These are phyloP conservation scores for Drosophila nr. perissopoda DNA, from an alignment of 2,888 invertebrate genomes.

Conservation along the genomic window DNA sequence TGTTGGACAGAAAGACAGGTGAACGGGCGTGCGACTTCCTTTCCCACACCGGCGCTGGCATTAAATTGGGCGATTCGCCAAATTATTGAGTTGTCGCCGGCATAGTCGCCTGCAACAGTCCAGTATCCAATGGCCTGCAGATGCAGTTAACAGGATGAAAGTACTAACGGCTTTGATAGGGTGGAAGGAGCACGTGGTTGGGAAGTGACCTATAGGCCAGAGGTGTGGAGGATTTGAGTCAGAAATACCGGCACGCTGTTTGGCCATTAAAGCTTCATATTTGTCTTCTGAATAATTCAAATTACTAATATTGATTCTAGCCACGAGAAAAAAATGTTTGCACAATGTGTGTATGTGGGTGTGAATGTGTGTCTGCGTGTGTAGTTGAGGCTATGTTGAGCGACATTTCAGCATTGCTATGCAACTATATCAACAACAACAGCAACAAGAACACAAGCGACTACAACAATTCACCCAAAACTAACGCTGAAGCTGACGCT, in stretches of 20 bases:
- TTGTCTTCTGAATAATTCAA: constrained; percentile 85
- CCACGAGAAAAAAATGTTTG: constrained; percentile 71
- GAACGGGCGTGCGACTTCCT: constrained; percentile 22
- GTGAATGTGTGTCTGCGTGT: constrained; percentile 6
- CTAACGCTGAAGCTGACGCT: constrained; percentile 60
- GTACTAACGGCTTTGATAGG: constrained; percentile 4
- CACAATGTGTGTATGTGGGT: constrained; percentile 55
- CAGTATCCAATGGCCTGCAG: constrained; percentile 55
- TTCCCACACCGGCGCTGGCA: constrained; percentile 53
- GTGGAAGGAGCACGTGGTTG: background rate
- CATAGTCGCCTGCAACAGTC: constrained; percentile 41
- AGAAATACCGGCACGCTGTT: constrained; percentile 72
- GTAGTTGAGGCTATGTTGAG: constrained; percentile 38
- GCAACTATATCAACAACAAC: constrained; percentile 54
- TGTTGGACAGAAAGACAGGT: background rate
- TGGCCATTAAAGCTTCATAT: constrained; percentile 85
- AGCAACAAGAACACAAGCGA: constrained; percentile 40
- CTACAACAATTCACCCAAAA: constrained; percentile 40
- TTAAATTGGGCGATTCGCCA: constrained; percentile 79
- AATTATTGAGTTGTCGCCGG: constrained; percentile 75
- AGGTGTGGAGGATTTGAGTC: constrained; percentile 38
- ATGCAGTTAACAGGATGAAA: constrained; percentile 37
- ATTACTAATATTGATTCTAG: constrained; percentile 85
- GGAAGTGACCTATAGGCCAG: constrained; percentile 22
- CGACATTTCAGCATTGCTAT: constrained; percentile 69